Conservation (phyloP, 2,888 invertebrate genomes). For the Lysandra coridon region DNA sequence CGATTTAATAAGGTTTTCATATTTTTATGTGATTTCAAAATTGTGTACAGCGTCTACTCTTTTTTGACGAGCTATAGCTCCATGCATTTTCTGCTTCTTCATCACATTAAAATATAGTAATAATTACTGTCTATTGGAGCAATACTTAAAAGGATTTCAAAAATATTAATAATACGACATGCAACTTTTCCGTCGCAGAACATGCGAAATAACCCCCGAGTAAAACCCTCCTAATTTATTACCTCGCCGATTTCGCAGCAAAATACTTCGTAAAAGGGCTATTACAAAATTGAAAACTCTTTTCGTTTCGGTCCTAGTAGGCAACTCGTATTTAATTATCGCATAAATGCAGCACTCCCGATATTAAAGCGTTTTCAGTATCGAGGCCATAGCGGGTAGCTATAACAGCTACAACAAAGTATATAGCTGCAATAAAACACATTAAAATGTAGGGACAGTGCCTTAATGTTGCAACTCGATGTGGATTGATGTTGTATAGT, state of each 20-base stretch:
- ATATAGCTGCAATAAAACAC: background rate
- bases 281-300: background rate
- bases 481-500: background rate
- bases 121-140: too few relatives aligned
- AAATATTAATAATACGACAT: background rate
- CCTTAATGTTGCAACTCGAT: background rate
- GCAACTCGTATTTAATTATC: constrained; percentile 13
- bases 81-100: too few relatives aligned
- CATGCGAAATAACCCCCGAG: background rate
- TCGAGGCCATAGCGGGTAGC: background rate
- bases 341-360: background rate
- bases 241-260: background rate
- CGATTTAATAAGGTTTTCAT: too few relatives aligned
- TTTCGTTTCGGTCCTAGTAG: background rate
- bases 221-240: background rate
- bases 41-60: too few relatives aligned
- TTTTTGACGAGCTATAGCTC: too few relatives aligned
- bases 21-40: too few relatives aligned
- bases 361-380: constrained; percentile 11
- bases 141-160: background rate
- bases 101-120: too few relatives aligned
- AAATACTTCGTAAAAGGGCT: constrained; percentile 6
- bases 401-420: background rate
- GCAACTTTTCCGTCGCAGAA: background rate
- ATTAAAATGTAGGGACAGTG: constrained; percentile 1